Percentiles rank a stretch among this genome's conserved stretches.
Conservation (phyloP, 1,140 invertebrate species). For the Hypothenemus hampei region DNA sequence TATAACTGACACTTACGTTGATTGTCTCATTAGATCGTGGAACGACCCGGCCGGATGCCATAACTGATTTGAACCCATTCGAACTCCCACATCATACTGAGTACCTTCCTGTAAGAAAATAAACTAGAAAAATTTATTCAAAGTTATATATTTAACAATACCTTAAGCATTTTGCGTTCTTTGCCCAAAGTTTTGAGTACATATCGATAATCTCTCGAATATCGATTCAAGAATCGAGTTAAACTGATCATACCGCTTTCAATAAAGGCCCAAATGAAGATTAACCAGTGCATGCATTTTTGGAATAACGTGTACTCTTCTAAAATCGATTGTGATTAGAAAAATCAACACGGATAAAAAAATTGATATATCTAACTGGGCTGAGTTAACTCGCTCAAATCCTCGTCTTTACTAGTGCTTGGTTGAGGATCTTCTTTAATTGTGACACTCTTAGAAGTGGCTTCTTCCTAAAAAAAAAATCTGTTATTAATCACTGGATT, state of each 20-base stretch:
- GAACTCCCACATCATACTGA: constrained; percentile 61
- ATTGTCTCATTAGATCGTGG: constrained; percentile 32
- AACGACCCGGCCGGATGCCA: constrained; percentile 60
- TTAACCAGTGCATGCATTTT: constrained; percentile 30
- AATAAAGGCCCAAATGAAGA: constrained; percentile 58
- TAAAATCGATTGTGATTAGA: constrained; percentile 9
- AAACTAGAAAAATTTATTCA: neutral
- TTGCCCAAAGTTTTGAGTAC: constrained; percentile 73
- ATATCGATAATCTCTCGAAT: constrained; percentile 90
- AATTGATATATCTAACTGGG: constrained; percentile 33
- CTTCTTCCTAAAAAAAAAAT: constrained; percentile 31
- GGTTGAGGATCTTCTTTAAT: constrained; percentile 39
- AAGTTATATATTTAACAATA: constrained; percentile 38
- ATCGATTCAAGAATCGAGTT: constrained; percentile 79
- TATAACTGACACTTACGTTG: too few species aligned
- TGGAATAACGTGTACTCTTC: constrained; percentile 27
- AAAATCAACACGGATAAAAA: too few species aligned
- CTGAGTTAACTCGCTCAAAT: constrained; percentile 37
- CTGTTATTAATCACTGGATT: too few species aligned
- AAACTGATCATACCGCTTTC: constrained; percentile 81
- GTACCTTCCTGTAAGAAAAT: constrained; percentile 56
- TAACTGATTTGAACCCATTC: constrained; percentile 62
- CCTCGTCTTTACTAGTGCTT: constrained; percentile 42
- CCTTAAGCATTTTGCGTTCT: constrained; percentile 83
- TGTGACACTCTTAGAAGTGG: constrained; percentile 29